These are phyloP conservation scores for Lepidurus packardi DNA, from an alignment of 1,140 invertebrate genomes.

Conservation along the genomic window DNA sequence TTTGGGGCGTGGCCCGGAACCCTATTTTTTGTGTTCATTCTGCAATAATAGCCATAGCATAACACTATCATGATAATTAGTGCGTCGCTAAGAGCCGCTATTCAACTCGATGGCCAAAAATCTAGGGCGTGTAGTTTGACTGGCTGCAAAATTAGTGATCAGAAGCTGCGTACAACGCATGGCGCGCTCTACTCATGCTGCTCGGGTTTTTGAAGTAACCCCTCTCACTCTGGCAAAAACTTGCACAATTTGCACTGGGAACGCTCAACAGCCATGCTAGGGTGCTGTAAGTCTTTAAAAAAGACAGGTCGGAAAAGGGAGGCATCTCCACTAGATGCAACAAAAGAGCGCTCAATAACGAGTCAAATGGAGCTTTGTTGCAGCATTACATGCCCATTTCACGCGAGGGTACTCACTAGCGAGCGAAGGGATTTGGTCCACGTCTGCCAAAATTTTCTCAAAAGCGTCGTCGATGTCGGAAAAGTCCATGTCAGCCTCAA, in stretches of 20 bases:
- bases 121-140: neutral
- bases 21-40: neutral
- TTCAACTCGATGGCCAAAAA: neutral
- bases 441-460: slow-evolving; percentile 26
- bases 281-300: neutral
- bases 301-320: neutral
- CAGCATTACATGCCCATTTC: neutral
- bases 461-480: slow-evolving; percentile 31
- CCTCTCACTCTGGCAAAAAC: too few species aligned
- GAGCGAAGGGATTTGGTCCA: slow-evolving; percentile 25
- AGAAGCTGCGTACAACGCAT: neutral
- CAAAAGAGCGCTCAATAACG: neutral
- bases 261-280: neutral
- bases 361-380: neutral
- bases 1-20: neutral
- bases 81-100: neutral
- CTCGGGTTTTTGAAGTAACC: neutral
- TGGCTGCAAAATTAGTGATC: neutral
- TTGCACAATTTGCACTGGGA: neutral
- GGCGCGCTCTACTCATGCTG: slow-evolving; percentile 6
- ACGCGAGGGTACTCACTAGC: slow-evolving; percentile 17
- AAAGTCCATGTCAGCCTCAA: neutral
- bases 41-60: neutral
- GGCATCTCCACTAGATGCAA: slow-evolving; percentile 14
- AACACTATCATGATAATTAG: neutral